Conservation (phyloP, 1,140 invertebrate species). For the Ditylenchus dipsaci region DNA sequence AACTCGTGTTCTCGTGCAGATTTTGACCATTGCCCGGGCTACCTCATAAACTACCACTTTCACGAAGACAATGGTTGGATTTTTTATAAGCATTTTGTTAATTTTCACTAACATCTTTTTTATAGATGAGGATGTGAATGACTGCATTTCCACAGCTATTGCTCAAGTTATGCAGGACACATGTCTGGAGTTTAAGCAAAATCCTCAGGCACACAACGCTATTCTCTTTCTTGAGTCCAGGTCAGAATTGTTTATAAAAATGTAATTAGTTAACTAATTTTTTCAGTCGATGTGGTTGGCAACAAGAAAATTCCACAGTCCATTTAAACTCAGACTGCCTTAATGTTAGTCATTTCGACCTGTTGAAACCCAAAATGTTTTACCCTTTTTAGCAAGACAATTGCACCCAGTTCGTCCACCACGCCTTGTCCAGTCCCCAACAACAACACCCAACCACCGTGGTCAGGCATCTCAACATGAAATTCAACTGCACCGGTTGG, state of each 20-base stretch:
- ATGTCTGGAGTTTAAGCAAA: neutral
- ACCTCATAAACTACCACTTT: neutral
- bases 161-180: neutral
- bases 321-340: neutral
- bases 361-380: neutral
- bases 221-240: constrained; percentile 11
- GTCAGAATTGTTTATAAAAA: neutral
- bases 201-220: constrained; percentile 1
- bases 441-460: neutral
- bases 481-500: constrained; percentile 8
- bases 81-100: neutral
- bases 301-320: neutral
- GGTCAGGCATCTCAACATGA: constrained; percentile 4
- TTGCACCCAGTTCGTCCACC: constrained; percentile 7
- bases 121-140: constrained; percentile 5
- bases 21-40: neutral
- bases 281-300: neutral
- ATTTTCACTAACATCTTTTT: neutral
- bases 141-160: neutral
- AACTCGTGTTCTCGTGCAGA: too few species aligned
- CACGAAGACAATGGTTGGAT: neutral
- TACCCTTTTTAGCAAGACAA: neutral
- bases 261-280: neutral
- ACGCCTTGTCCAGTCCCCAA: neutral
- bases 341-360: neutral